phyloP scores from a whole-genome alignment of 2,113 vertebrate species.

The Ceyx margarethae region DNA sequence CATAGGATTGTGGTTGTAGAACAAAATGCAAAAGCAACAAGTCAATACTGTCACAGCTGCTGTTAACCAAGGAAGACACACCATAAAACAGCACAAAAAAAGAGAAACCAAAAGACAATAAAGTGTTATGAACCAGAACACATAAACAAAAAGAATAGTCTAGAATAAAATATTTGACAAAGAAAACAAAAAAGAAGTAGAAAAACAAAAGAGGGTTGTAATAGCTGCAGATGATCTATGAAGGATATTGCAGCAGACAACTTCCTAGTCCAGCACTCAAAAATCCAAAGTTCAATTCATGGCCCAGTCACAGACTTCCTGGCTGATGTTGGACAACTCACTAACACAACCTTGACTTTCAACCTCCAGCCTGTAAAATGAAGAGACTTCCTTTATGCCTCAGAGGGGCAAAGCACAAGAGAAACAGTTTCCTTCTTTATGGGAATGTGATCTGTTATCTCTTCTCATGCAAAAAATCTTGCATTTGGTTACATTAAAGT shows the following conservation, averaged over 20 bases:
- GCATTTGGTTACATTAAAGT: neutral
- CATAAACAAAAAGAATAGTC: neutral
- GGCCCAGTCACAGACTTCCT: neutral
- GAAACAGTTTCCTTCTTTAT: neutral
- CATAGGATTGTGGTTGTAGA: neutral
- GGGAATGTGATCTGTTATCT: neutral
- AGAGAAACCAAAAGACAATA: neutral
- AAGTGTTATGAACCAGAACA: neutral
- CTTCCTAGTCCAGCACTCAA: neutral
- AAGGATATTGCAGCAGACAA: neutral
- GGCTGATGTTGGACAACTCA: neutral
- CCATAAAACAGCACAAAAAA: neutral
- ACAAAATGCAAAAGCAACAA: neutral
- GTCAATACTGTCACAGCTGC: neutral
- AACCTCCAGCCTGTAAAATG: neutral
- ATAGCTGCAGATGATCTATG: neutral
- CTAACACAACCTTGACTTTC: neutral
- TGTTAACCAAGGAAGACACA: neutral
- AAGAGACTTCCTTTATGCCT: neutral
- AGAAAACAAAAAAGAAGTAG: neutral
- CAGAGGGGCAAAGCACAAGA: neutral
- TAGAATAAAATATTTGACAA: neutral
- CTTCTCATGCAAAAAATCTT: neutral
- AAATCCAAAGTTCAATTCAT: neutral
- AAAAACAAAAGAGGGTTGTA: neutral